Base-by-base conservation (phyloP, 2,797 vertebrate genomes). In the Hemitrygon akajei region DNA sequence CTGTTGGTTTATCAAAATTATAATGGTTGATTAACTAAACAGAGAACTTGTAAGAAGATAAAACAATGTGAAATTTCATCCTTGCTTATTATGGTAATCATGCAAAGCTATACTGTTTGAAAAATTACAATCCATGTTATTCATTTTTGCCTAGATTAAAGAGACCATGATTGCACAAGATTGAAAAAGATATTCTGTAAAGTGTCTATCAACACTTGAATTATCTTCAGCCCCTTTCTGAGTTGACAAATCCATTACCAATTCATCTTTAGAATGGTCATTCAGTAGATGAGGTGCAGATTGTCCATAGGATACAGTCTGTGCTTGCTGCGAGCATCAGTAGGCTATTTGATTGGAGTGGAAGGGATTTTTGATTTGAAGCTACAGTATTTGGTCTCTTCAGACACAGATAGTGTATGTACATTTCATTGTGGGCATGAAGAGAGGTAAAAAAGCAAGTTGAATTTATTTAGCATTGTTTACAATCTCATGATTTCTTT, bases 1-100 rank as follows among this genome's bases (percentile, higher is more conserved):
- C 86, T 69, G 86, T 69, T 89, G 86, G 69, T 69, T 89, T 63
- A 34, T 34, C 63, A 66, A 14, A 89, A 34, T 37, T 37, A 89
- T 37, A 89, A 89, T 89, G 86, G 86, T 89, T 66, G 60, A 89
- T 66, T 89, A 69, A 89, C 58, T 34, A 89, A 89, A 89, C 86
- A 89, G n/a, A 66, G 86, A 89, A 22, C 16, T 66, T 89, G 12
- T 22, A 69, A 2, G 86, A 69, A 89, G 86, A 63, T 66, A 34
- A 87, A n/a, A 89, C 63, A 37, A 89, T 20, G 63, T 69, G n/a
- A 89, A 89, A 69, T 89, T 37, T 89, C 5, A 14, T 63, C 18
- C n/a, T 89, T 34, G n/a, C 86, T 63, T 60, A 69, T 69, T 89
- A 69, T 63, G n/a, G 18, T 89, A 89, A 89, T 89, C n/a, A 34